Percentiles rank a stretch among this genome's conserved stretches.
phyloP scores from a whole-genome alignment of 2,797 vertebrate species.

The Ceyx erithaca region DNA sequence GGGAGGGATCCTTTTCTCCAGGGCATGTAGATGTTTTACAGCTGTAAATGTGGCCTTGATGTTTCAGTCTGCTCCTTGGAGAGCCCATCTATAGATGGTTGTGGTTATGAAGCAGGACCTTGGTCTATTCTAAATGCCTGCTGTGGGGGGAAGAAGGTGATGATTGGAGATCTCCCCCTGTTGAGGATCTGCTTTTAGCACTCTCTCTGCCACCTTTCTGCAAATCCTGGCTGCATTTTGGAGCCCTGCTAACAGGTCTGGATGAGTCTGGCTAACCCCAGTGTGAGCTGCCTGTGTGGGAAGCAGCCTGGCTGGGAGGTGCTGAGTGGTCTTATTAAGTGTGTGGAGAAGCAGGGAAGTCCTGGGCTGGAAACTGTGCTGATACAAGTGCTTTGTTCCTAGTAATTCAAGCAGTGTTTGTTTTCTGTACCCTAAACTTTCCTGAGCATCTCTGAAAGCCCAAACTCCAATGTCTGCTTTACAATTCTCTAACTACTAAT shows the following conservation, averaged over 20 bases:
- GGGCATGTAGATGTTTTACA: neutral
- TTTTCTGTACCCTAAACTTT: neutral
- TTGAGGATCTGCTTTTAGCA: neutral
- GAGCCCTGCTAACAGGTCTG: fast-evolving
- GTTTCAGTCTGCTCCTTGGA: neutral
- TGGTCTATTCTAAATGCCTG: neutral
- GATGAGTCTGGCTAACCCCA: neutral
- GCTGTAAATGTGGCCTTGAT: neutral
- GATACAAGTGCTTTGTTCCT: neutral
- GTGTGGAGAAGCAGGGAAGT: neutral
- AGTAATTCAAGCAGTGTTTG: neutral
- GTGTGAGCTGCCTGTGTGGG: neutral
- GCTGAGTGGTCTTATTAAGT: neutral
- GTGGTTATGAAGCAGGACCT: neutral
- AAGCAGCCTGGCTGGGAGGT: neutral
- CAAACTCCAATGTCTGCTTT: neutral
- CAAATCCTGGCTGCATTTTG: fast-evolving
- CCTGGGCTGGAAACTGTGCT: neutral
- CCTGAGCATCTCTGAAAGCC: neutral
- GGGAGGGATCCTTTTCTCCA: neutral
- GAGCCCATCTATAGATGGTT: neutral
- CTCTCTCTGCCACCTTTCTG: neutral
- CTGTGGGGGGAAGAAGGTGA: neutral
- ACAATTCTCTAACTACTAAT: neutral
- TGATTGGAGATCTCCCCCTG: neutral